A percentile compares a stretch with the other conserved stretches of the same genome.
These are phyloP conservation scores for Amphiprion clarkii DNA, from an alignment of 2,797 vertebrate genomes.

Conservation along the genomic window DNA sequence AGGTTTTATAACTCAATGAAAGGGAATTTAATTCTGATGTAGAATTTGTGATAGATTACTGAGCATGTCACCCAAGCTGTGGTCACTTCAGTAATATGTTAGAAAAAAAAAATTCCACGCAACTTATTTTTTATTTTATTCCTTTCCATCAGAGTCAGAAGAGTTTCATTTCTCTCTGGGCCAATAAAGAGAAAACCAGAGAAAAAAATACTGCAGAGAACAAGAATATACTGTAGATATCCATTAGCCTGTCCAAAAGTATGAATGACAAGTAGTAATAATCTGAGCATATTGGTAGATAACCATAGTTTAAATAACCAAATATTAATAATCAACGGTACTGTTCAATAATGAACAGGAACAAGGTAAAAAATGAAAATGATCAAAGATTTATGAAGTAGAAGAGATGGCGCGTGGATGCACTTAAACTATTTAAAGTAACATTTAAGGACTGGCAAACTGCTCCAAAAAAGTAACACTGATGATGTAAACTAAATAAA, in stretches of 20 bases:
- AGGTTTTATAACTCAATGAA: slow-evolving; percentile 26
- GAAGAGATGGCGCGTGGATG: not conserved
- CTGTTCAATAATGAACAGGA: too few species aligned
- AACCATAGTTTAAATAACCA: not conserved
- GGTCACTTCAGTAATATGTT: not conserved
- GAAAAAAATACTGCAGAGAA: not conserved
- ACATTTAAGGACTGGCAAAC: not conserved
- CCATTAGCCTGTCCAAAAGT: not conserved
- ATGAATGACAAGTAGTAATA: not conserved
- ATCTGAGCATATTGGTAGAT: not conserved
- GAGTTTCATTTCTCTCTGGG: not conserved
- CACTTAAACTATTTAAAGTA: too few species aligned
- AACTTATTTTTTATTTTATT: slow-evolving; percentile 6
- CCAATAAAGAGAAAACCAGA: not conserved
- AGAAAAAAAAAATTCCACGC: not conserved
- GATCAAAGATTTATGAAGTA: not conserved
- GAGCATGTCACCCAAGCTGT: slow-evolving; percentile 20
- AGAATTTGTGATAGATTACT: slow-evolving; percentile 19
- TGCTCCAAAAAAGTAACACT: not conserved
- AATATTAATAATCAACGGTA: too few species aligned
- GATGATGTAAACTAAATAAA: not conserved
- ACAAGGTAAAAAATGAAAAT: not conserved
- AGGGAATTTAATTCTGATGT: not conserved
- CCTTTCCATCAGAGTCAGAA: not conserved
- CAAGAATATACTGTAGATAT: not conserved